Evolutionary conservation across 2,113 vertebrate genomes (phyloP).

Genomic region (rabbit (Oryctolagus cuniculus)): mOryCun1.1 NC_091448.1:7207001-7207500

Average conservation of each 20-base stretch:
- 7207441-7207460: not conserved
- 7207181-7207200: too few relatives aligned
- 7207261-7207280: not conserved
- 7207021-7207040: not conserved
- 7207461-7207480: not conserved
- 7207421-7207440: not conserved
- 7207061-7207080: not conserved
- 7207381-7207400: not conserved
- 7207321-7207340: not conserved
- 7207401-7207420: not conserved
- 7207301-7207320: not conserved
- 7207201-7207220: not conserved
- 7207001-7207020: not conserved
- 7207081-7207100: not conserved
- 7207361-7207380: not conserved
- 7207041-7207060: not conserved
- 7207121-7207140: too few relatives aligned
- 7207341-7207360: not conserved
- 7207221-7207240: accelerated
- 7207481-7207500: not conserved
- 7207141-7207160: not conserved
- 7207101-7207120: not conserved
- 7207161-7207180: not conserved
- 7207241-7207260: not conserved
- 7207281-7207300: not conserved